Evolutionary conservation across 2,797 vertebrate genomes (phyloP), one percentile per base, ranked within the genome.

Genomic region (Brachyalestes nurse): DNA sequence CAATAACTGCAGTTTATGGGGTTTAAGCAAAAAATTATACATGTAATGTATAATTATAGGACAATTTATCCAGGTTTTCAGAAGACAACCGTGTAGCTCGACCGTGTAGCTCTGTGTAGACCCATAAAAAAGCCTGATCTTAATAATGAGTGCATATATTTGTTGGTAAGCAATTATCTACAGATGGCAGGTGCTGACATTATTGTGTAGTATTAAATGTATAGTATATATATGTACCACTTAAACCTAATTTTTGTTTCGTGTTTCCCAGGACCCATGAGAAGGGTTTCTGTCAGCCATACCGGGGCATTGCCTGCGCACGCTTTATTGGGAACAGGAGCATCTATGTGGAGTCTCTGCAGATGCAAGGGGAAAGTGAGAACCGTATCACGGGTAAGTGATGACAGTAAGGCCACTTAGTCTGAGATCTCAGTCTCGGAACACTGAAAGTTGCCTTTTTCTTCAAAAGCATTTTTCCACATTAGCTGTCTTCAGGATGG

Each of bases 341-440:
- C 85, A 99, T 99, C 90, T 99, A 97, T 12, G 97, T 99, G 72
- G 97, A 99, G 90, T 99, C 97, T 5, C 94, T 99, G 28, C 97
- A 99, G 93, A 99, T 97, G 95, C 98, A 98, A 89, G 97, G 98
- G 0, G 97, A 99, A 91, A 97, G 97, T 73, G 98, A 99, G 90
- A 99, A 99, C 88, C 95, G 97, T 72, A 99, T 99, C 88, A 99
- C 98, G 65, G 98, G 97, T 99, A 89, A 72, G 88, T 67, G 77
- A 13, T 79, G 6, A 34, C 51, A 19, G 23, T 55, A n/a, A 14
- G 16, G 70, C 25, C 2, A 19, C 9, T 16, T 49, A 28, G 69
- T 23, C 23, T 53, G 19, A 16, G 8, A 1, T 10, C 25, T 25
- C 14, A 49, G 13, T 55, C 6, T 49, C 67, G 28, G 10, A 23